Base-by-base conservation (phyloP, 2,113 vertebrate genomes). In the Uria aalge region DNA sequence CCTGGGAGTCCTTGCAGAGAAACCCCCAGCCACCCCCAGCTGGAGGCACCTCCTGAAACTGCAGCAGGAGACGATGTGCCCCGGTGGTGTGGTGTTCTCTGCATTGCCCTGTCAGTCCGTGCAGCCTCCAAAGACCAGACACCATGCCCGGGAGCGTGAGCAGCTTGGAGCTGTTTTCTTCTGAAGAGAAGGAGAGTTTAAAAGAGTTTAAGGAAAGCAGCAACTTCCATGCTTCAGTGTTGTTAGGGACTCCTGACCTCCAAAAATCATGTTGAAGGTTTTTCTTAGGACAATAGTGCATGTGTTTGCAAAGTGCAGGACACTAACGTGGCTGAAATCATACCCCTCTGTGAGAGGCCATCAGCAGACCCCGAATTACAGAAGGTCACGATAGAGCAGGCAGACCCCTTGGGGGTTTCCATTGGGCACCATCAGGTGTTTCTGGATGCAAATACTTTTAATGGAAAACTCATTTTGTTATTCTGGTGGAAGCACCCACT, bases 41-140 rank as follows among this genome's bases (percentile, higher is more conserved):
- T 57, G 60, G 57, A 78, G 43, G 43, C 67, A 50, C 5, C 15
- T 60, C 32, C 63, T 19, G 47, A 52, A 55, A 55, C 32, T 2
- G 1, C 24, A 34, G 59, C 2, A 0, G 30, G 57, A 48, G 43
- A 23, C 13, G 6, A 11, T 5, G 8, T 32, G 23, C n/a, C 32
- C 12, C 0, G 0, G 36, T n/a, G 56, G 40, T 7, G 24, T 5
- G 12, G 20, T 7, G 24, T 36, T 84, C 41, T 79, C 75, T 40
- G 62, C 45, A 5, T 23, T 7, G 9, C 22, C 68, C 40, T 15
- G 8, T 23, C 52, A 8, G 26, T 14, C 38, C 1, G 0, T 0
- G 3, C 14, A 13, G 32, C 47, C 41, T 40, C 34, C 57, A 29
- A 12, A 73, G 22, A 27, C 59, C 68, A 22, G 48, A 22, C 59